These are phyloP conservation scores for Himalopsyche phryganea DNA, from an alignment of 1,140 invertebrate genomes.

Conservation along the genomic window DNA sequence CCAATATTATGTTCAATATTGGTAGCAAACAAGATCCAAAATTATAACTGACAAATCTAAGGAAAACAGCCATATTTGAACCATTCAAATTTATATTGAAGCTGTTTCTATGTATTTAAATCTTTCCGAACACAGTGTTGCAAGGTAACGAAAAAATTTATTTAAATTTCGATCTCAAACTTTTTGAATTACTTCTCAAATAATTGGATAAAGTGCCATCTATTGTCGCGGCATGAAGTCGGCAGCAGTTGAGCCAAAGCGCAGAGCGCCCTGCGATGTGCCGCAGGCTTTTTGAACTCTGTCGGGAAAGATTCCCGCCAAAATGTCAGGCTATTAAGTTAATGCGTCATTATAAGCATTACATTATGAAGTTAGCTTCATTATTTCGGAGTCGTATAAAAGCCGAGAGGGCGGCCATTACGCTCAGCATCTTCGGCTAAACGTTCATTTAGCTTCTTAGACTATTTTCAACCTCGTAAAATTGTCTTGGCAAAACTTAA, in stretches of 20 bases:
- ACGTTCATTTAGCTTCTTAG: constrained; percentile 13
- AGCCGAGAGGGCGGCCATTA: constrained; percentile 22
- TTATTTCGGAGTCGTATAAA: constrained; percentile 30
- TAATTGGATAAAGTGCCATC: too few species aligned
- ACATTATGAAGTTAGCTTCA: constrained; percentile 30
- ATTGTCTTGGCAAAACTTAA: constrained; percentile 24
- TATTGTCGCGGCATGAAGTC: too few species aligned
- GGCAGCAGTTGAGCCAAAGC: neutral
- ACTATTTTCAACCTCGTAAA: constrained; percentile 30
- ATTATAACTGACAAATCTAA: too few species aligned
- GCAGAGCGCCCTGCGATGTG: constrained; percentile 1
- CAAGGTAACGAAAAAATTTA: too few species aligned
- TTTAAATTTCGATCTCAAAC: too few species aligned
- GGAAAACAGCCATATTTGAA: too few species aligned
- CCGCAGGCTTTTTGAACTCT: neutral
- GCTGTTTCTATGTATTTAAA: too few species aligned
- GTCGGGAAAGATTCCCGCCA: constrained; percentile 8
- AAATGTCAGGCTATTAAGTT: constrained; percentile 27
- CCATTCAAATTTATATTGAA: too few species aligned
- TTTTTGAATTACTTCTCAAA: too few species aligned
- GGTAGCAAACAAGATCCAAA: too few species aligned
- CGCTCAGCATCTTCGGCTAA: constrained; percentile 11
- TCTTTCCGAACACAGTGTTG: too few species aligned
- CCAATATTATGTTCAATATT: too few species aligned
- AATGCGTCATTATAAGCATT: constrained; percentile 32